Evolutionary conservation across 2,888 invertebrate genomes (phyloP).

Genomic region (Eurois occulta): DNA sequence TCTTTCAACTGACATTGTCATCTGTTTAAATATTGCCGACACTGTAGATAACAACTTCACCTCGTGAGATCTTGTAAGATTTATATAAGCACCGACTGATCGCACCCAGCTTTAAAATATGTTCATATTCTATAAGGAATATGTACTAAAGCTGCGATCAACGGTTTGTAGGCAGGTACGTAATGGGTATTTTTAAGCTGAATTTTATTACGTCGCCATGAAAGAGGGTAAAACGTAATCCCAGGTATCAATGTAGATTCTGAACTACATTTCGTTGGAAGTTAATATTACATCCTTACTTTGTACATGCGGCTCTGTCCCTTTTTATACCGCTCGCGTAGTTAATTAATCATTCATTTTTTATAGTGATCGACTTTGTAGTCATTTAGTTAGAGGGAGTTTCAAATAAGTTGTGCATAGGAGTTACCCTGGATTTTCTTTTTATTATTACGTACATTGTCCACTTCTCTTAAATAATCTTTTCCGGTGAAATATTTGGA

Average conservation of each 20-base stretch:
- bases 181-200: slow-evolving; percentile 87
- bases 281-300: slow-evolving; percentile 69
- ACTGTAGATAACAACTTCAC: slow-evolving; percentile 46
- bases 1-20: slow-evolving; percentile 66
- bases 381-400: background rate
- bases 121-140: slow-evolving; percentile 72
- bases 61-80: slow-evolving; percentile 51
- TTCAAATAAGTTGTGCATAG: slow-evolving; percentile 6
- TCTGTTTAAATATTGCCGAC: slow-evolving; percentile 58
- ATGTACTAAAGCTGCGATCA: slow-evolving; percentile 73
- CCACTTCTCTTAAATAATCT: background rate
- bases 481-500: background rate
- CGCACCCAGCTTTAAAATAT: slow-evolving; percentile 68
- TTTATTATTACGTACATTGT: slow-evolving; percentile 12
- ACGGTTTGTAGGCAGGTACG: slow-evolving; percentile 67
- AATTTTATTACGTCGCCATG: slow-evolving; percentile 89
- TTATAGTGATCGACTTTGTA: slow-evolving; percentile 41
- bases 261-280: slow-evolving; percentile 77
- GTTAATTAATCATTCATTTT: slow-evolving; percentile 50
- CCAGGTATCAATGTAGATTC: slow-evolving; percentile 85
- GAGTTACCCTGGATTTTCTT: background rate
- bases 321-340: slow-evolving; percentile 53
- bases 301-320: slow-evolving; percentile 55
- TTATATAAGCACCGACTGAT: slow-evolving; percentile 61
- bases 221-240: slow-evolving; percentile 89